Evolutionary conservation across 2,797 vertebrate genomes (phyloP), one percentile per base, ranked within the genome.

Genomic region (Aeoliscus strigatus): DNA sequence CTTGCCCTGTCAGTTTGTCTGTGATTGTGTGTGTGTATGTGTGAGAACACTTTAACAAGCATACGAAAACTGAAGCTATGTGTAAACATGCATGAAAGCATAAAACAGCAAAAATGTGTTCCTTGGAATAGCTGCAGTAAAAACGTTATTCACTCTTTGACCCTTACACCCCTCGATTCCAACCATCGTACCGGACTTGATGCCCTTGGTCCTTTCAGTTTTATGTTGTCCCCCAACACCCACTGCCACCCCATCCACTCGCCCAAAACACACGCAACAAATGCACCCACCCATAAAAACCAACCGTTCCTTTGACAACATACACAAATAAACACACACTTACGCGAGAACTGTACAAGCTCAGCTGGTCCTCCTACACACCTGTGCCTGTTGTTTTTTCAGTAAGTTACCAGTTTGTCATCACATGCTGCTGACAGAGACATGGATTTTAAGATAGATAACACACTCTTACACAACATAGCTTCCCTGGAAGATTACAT

Each of bases 341-440:
- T 80, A 79, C 46, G 50, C 55, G 41, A 29, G 34, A 62, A 78
- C 66, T 77, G n/a, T n/a, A n/a, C n/a, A n/a, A n/a, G n/a, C n/a
- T n/a, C n/a, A n/a, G n/a, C n/a, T n/a, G n/a, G n/a, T n/a, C n/a
- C n/a, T n/a, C n/a, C n/a, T n/a, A n/a, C n/a, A n/a, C n/a, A n/a
- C n/a, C n/a, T n/a, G n/a, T n/a, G n/a, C n/a, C n/a, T n/a, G n/a
- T n/a, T n/a, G n/a, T n/a, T n/a, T n/a, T 77, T 75, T 73, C 81
- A 81, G 81, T 83, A 80, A 77, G 63, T 47, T 40, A 65, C 60
- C 73, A 38, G 60, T 70, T 56, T 74, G 63, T 63, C 67, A 69
- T 70, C 55, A 66, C 63, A 67, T 71, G 68, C 69, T 61, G 73
- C 60, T 79, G 81, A 82, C 65, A 78, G 71, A 78, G 51, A 53